Evolutionary conservation across 2,113 vertebrate species (phyloP).

Genomic region (Micromys minutus): DNA sequence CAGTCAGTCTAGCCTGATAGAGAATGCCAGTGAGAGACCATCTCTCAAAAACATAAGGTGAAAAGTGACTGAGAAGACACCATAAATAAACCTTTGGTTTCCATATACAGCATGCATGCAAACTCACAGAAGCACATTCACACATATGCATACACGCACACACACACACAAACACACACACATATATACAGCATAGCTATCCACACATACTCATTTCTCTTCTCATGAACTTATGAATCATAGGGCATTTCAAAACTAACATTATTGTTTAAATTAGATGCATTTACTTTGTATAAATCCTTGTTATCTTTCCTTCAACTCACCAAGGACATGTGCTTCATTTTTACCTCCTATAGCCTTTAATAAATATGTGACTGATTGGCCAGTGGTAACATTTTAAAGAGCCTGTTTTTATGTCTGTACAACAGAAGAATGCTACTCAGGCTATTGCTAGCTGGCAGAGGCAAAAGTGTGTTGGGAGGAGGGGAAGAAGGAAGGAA

Average conservation of each 20-base stretch:
- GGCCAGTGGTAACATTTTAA: not conserved
- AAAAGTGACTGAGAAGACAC: not conserved
- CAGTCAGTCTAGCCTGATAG: too few relatives aligned
- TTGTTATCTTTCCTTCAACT: not conserved
- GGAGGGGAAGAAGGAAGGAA: too few relatives aligned
- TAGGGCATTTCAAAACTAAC: not conserved
- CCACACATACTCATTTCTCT: not conserved
- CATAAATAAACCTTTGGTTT: not conserved
- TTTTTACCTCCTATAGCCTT: not conserved
- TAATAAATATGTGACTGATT: slow-evolving; percentile 32
- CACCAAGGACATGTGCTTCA: not conserved
- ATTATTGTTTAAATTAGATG: not conserved
- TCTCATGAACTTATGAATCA: not conserved
- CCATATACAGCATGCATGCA: not conserved
- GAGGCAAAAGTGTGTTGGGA: too few relatives aligned
- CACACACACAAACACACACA: not conserved
- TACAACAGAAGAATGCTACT: not conserved
- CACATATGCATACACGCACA: not conserved
- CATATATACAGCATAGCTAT: not conserved
- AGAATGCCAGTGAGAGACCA: not conserved
- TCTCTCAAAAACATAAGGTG: not conserved
- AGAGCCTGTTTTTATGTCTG: not conserved
- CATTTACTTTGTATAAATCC: not conserved
- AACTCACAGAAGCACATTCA: not conserved
- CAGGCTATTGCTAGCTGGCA: not conserved